Base-by-base conservation (phyloP, 2,113 vertebrate genomes). In the Microcebus jonahi region DNA sequence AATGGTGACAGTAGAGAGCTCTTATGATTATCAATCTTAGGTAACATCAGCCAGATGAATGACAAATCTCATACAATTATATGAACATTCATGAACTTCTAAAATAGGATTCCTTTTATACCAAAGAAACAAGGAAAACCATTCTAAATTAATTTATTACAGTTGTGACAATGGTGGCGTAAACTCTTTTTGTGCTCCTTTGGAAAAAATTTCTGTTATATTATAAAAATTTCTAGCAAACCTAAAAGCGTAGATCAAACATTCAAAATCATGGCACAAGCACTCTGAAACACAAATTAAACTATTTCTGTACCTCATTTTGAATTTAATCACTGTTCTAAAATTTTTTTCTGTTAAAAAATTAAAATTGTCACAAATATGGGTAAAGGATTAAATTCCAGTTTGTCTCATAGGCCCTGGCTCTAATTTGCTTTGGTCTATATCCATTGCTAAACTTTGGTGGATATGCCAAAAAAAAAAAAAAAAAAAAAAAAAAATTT, bases 311-410 rank as follows among this genome's bases (percentile, higher is more conserved):
- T 71, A 76, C 57, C 15, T 92, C 76, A 94, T 50, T 70, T 50
- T 85, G 61, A 95, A 88, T 79, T 73, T 83, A 90, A 65, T 90
- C 42, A 80, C 10, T 76, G 34, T 82, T 90, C 34, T 23, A 67
- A 10, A 36, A 34, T 42, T 92, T 55, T 50, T 67, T 93, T 29
- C 77, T 36, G 20, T 92, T 94, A 50, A 87, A 91, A 61, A 88
- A 39, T 81, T 76, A 50, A 92, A 97, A 84, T 83, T 23, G 87
- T 70, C 53, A 92, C 42, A 42, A 90, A 94, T 84, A 36, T 36
- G 10, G 61, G 23, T 39, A 79, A 90, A 89, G 31, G 76, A 86
- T 94, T 96, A 95, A 79, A 87, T 88, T 91, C 31, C 45, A 45
- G 70, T 36, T 73, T 76, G 63, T 91, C 7, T 90, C n/a, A 25